A percentile compares a stretch with the other conserved stretches of the same genome.
These are phyloP conservation scores for Brachionus plicatilis DNA, from an alignment of 1,140 invertebrate genomes.

Conservation along the genomic window DNA sequence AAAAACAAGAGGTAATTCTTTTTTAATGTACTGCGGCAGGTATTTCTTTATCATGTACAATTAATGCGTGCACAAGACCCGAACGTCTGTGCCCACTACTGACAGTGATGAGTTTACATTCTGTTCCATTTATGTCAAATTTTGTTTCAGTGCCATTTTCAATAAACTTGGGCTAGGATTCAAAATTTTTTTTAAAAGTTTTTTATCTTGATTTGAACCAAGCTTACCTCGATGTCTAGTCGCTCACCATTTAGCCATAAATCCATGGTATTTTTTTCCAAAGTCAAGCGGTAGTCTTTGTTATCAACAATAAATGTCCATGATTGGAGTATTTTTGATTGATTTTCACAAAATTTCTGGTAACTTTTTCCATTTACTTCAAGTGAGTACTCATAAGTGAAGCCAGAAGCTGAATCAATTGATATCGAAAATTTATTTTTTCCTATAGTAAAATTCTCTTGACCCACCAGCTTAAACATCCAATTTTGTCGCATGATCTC, in stretches of 20 bases:
- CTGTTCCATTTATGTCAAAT: neutral
- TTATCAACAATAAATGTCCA: constrained; percentile 60
- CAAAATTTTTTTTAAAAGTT: neutral
- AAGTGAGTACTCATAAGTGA: constrained; percentile 72
- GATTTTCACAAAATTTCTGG: constrained; percentile 70
- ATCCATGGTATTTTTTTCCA: constrained; percentile 72
- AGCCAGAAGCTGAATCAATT: constrained; percentile 71
- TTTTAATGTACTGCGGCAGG: neutral
- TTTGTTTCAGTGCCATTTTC: constrained; percentile 34
- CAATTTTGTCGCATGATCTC: constrained; percentile 71
- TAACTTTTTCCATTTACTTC: constrained; percentile 64
- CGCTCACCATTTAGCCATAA: constrained; percentile 72
- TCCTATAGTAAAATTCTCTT: constrained; percentile 63
- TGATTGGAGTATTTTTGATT: constrained; percentile 65
- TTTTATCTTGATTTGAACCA: neutral
- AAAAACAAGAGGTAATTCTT: neutral
- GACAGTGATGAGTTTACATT: neutral
- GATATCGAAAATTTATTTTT: constrained; percentile 58
- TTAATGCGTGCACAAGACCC: constrained; percentile 33
- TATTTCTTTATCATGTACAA: constrained; percentile 38
- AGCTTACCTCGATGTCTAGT: constrained; percentile 61
- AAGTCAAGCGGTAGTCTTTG: constrained; percentile 61
- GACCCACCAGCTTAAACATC: constrained; percentile 81
- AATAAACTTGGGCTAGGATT: constrained; percentile 29
- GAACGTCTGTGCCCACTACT: constrained; percentile 15